These are phyloP conservation scores for Lepidurus apus DNA, from an alignment of 1,140 invertebrate species.

Conservation along the genomic window DNA sequence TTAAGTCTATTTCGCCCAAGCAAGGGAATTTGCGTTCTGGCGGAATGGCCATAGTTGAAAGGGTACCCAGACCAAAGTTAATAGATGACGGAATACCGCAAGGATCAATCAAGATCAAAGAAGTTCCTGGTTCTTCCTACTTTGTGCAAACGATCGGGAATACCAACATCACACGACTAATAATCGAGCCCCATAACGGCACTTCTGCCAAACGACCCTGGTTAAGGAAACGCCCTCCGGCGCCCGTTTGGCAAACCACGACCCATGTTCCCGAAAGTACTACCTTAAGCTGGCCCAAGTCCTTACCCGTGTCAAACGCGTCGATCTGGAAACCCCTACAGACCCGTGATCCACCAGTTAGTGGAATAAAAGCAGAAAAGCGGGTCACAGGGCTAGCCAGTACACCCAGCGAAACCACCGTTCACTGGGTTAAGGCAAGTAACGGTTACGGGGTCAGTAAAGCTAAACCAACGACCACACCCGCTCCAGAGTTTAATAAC, in stretches of 20 bases:
- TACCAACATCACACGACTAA: neutral
- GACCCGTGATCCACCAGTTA: neutral
- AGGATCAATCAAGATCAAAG: neutral
- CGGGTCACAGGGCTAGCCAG: neutral
- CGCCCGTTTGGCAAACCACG: neutral
- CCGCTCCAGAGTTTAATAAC: neutral
- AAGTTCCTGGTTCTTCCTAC: neutral
- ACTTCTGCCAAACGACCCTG: neutral
- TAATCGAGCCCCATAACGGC: neutral
- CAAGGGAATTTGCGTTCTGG: neutral
- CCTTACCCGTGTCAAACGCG: neutral
- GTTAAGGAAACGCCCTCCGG: neutral
- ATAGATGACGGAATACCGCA: neutral
- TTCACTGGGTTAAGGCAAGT: neutral
- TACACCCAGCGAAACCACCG: constrained; percentile 1
- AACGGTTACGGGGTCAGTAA: constrained; percentile 10
- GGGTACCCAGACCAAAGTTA: neutral
- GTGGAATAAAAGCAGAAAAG: neutral
- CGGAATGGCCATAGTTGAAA: neutral
- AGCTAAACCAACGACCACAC: neutral
- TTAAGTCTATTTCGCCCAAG: neutral
- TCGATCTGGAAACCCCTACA: neutral
- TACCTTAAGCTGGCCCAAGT: neutral
- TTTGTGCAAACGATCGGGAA: neutral
- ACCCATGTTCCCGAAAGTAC: neutral